Conservation (phyloP, 2,113 vertebrate species). For the Podilymbus podiceps region DNA sequence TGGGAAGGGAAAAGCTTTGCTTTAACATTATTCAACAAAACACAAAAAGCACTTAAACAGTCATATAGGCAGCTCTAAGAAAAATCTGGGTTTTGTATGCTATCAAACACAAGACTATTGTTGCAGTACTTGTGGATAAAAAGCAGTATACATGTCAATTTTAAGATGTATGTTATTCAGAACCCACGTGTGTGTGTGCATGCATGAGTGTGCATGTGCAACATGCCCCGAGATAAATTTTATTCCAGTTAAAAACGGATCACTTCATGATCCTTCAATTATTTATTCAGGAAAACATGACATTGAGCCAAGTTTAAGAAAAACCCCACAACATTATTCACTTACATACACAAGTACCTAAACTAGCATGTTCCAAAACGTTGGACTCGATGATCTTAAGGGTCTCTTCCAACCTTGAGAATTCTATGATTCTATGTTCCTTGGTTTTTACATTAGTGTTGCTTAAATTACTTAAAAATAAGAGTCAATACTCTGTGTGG, state of each 20-base stretch:
- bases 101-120: not conserved
- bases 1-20: not conserved
- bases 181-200: not conserved
- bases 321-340: not conserved
- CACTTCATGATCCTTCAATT: not conserved
- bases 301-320: not conserved
- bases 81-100: not conserved
- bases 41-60: not conserved
- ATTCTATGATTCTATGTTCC: too few relatives aligned
- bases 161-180: not conserved
- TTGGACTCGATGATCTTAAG: too few relatives aligned
- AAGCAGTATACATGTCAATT: not conserved
- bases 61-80: not conserved
- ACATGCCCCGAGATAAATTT: not conserved
- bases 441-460: not conserved
- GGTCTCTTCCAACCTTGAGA: too few relatives aligned
- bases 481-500: not conserved
- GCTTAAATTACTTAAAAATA: not conserved
- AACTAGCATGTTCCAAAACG: not conserved
- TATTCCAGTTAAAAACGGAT: not conserved
- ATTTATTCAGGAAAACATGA: not conserved
- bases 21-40: not conserved
- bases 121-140: not conserved
- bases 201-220: accelerated
- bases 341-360: not conserved